Conservation (phyloP, 2,888 invertebrate genomes). For the Scaptomyza flava region DNA sequence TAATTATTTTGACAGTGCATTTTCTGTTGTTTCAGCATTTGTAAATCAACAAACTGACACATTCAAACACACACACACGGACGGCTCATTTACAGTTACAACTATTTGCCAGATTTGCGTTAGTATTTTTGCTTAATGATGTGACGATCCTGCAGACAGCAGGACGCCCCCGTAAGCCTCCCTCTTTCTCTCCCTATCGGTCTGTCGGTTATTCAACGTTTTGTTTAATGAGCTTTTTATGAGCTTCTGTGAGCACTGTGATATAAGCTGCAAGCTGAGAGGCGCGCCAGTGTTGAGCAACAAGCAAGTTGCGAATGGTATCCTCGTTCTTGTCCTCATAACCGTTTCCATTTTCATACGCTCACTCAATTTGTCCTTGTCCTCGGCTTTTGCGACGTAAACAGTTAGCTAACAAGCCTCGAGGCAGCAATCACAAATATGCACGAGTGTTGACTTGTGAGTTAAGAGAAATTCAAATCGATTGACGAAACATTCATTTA, state of each 20-base stretch:
- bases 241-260: slow-evolving; percentile 34
- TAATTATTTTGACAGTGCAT: slow-evolving; percentile 74
- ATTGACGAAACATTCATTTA: slow-evolving; percentile 6
- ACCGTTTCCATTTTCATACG: slow-evolving; percentile 3
- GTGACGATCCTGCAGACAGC: slow-evolving; percentile 53
- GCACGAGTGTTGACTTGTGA: slow-evolving; percentile 22
- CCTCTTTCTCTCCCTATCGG: neutral
- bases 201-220: slow-evolving; percentile 8
- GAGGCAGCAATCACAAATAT: slow-evolving; percentile 3
- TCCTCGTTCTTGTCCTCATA: neutral
- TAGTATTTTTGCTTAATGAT: slow-evolving; percentile 63
- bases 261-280: slow-evolving; percentile 25
- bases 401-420: slow-evolving; percentile 27
- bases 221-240: slow-evolving; percentile 73
- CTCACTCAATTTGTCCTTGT: neutral
- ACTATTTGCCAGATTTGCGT: slow-evolving; percentile 53
- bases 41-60: slow-evolving; percentile 50
- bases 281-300: neutral
- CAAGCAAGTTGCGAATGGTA: slow-evolving; percentile 3
- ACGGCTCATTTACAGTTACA: slow-evolving; percentile 34
- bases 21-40: slow-evolving; percentile 60
- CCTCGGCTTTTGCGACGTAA: slow-evolving; percentile 18
- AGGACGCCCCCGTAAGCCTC: neutral
- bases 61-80: slow-evolving; percentile 9
- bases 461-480: slow-evolving; percentile 13